Evolutionary conservation across 2,797 vertebrate genomes (phyloP), one percentile per base, ranked within the genome.

Genomic region (Lophotriccus pileatus): DNA sequence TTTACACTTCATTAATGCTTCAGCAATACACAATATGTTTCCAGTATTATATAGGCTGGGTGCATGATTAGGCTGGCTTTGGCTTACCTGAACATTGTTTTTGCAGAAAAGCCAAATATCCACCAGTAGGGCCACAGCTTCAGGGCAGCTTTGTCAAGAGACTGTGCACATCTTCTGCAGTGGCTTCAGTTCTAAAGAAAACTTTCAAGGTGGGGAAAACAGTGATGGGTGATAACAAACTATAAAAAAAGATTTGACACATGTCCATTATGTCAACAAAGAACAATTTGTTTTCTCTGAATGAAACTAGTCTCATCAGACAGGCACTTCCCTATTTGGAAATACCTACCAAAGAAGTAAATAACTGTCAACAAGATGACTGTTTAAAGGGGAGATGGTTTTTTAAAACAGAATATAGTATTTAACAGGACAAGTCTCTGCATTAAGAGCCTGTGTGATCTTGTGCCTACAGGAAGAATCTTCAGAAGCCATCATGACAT

Each of bases 31-130:
- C 8, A 30, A 5, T 3, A 46, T 28, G 27, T 22, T 77, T n/a
- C 52, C 25, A 27, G 1, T 49, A n/a, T 18, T 43, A 1, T 1
- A 10, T 1, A 59, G 52, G 21, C 14, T 74, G 53, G 23, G 34
- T 47, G 37, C 60, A 58, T 1, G 0, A 22, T 30, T 5, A 28
- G 52, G 37, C 8, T 39, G 3, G 5, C 58, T 44, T n/a, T 59
- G 56, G 50, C 53, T 89, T 67, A 85, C 68, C 64, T 85, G 49
- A 21, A 36, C 15, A 4, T 22, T 77, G 43, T 20, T 66, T 80
- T 63, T 44, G 27, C 41, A 43, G 59, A 36, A 88, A 59, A 85
- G 39, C 36, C 43, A 66, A 66, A 20, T 12, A 64, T 43, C 27
- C 41, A 44, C 36, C 36, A 58, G 32, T 3, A 86, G 12, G 32